Evolutionary conservation across 2,888 invertebrate species (phyloP).

Genomic region (Peribatodes rhomboidaria): DNA sequence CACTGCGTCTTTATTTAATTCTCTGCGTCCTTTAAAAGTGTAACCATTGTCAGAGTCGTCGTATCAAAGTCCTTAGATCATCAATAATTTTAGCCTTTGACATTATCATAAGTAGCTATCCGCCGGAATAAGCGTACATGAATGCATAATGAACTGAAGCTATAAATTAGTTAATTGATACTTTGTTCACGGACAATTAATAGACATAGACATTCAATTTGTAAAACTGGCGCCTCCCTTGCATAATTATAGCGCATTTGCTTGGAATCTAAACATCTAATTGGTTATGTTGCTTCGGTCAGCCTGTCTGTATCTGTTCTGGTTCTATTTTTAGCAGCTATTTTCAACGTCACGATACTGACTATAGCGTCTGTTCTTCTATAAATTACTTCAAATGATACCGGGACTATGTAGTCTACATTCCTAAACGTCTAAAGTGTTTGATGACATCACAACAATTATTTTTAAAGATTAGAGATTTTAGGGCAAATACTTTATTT

Average conservation of each 20-base stretch:
- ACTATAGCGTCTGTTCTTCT: conserved; percentile 10
- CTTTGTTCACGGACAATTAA: conserved; percentile 10
- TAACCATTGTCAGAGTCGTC: conserved; percentile 1
- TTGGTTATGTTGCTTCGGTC: conserved; percentile 26
- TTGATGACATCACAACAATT: too few relatives aligned
- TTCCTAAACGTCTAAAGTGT: too few relatives aligned
- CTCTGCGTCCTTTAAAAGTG: neutral
- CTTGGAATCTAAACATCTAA: conserved; percentile 23
- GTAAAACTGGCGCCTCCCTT: conserved; percentile 22
- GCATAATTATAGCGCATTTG: conserved; percentile 1
- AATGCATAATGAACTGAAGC: conserved; percentile 15
- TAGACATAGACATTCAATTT: conserved; percentile 21
- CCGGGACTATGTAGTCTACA: too few relatives aligned
- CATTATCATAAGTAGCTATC: neutral
- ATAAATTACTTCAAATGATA: conserved; percentile 9
- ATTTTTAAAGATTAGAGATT: too few relatives aligned
- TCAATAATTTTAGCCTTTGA: conserved; percentile 1
- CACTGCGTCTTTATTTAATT: neutral
- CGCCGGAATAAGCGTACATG: neutral
- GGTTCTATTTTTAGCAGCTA: conserved; percentile 30
- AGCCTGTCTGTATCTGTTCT: conserved; percentile 24
- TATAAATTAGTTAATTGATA: conserved; percentile 22
- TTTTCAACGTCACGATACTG: conserved; percentile 5
- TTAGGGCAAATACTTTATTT: too few relatives aligned
- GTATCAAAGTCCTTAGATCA: conserved; percentile 1